A percentile compares a stretch with the other conserved stretches of the same genome.
These are phyloP conservation scores for Presbytis comata DNA, from an alignment of 2,797 vertebrate genomes.

Conservation along the genomic window DNA sequence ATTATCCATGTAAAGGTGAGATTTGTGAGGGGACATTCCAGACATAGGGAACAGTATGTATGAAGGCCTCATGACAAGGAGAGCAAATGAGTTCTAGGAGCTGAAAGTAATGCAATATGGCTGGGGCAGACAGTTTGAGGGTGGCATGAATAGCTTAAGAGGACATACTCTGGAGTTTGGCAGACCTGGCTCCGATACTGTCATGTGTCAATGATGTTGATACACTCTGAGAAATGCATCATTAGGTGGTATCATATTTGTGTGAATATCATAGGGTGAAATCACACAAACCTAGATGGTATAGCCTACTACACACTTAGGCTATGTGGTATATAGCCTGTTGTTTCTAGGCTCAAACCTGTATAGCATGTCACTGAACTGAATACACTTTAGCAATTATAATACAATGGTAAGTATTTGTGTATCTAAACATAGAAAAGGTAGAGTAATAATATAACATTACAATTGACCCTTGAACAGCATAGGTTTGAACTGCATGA, in stretches of 20 bases:
- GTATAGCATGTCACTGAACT: neutral
- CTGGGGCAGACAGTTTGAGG: neutral
- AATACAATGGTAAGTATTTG: neutral
- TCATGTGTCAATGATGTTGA: neutral
- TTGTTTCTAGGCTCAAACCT: neutral
- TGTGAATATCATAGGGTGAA: neutral
- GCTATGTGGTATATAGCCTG: neutral
- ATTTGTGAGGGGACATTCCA: neutral
- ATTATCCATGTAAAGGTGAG: neutral
- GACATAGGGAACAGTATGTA: neutral
- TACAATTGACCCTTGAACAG: neutral
- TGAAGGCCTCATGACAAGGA: neutral
- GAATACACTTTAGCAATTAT: neutral
- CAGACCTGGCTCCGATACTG: neutral
- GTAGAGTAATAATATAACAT: neutral
- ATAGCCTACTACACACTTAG: neutral
- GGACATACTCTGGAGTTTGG: neutral
- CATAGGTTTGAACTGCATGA: neutral
- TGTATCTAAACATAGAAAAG: neutral
- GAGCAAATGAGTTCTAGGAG: conserved; percentile 18
- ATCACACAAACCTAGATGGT: neutral
- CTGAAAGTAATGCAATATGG: neutral
- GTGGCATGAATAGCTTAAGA: neutral
- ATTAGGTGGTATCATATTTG: neutral
- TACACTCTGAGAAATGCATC: neutral